Conservation (phyloP, 2,797 vertebrate species). For the Diplodus puntazzo region DNA sequence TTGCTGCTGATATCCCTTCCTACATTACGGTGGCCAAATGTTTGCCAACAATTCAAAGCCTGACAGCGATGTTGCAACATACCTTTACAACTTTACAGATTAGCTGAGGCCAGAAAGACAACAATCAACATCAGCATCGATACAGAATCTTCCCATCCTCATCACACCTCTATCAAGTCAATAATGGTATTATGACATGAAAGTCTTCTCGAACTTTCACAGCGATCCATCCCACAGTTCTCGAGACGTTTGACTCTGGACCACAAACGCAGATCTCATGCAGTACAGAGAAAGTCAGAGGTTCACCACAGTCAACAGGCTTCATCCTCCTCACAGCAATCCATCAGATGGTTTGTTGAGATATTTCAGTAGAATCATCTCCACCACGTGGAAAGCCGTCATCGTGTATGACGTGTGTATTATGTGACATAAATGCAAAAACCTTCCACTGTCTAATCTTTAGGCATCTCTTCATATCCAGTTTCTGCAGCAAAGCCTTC, state of each 20-base stretch:
- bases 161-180: no score
- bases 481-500: slow-evolving; percentile 23
- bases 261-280: not conserved
- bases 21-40: no score
- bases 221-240: no score
- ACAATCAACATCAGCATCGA: no score
- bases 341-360: no score
- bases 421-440: slow-evolving; percentile 19
- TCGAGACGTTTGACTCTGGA: not conserved
- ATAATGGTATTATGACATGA: not conserved
- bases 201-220: not conserved
- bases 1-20: no score
- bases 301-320: not conserved
- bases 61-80: no score
- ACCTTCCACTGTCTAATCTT: slow-evolving; percentile 26
- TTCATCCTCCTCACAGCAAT: not conserved
- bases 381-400: not conserved
- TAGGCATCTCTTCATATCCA: slow-evolving; percentile 27
- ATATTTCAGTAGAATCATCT: not conserved
- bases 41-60: no score
- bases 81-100: no score
- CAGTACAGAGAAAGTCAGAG: not conserved
- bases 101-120: no score
- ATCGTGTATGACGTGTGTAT: not conserved
- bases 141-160: no score